Conservation (phyloP, 2,113 vertebrate species). For the Redunca redunca region DNA sequence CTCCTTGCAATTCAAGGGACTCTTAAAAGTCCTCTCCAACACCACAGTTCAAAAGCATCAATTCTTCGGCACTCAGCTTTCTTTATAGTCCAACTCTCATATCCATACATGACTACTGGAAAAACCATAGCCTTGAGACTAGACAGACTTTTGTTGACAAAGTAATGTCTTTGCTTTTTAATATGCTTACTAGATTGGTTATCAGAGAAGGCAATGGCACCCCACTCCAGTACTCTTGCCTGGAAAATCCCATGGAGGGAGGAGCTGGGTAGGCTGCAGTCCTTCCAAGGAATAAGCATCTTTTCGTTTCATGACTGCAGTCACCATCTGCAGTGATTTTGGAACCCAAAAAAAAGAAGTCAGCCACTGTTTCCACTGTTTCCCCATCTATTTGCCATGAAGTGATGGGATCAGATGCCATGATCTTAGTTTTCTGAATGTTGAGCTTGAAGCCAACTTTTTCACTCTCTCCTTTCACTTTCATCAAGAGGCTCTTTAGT, state of each 20-base stretch:
- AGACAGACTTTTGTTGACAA: background rate
- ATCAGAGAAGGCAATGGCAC: too few relatives aligned
- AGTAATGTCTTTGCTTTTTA: too few relatives aligned
- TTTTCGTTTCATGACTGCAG: background rate
- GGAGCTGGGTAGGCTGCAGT: too few relatives aligned
- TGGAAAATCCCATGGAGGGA: too few relatives aligned
- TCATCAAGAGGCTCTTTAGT: background rate
- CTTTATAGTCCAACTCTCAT: too few relatives aligned
- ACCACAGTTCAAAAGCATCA: too few relatives aligned
- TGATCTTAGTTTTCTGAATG: background rate
- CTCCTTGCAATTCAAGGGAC: too few relatives aligned
- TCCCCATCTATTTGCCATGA: background rate
- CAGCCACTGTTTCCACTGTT: background rate
- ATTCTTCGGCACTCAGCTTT: too few relatives aligned
- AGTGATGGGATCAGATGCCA: rapidly evolving
- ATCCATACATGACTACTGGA: too few relatives aligned
- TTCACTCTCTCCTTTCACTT: background rate
- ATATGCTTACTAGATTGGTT: background rate
- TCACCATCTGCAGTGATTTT: background rate
- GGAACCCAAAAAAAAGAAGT: background rate
- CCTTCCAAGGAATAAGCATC: background rate
- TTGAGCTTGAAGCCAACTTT: background rate
- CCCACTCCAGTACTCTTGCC: too few relatives aligned
- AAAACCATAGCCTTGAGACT: too few relatives aligned
- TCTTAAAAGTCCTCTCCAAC: too few relatives aligned